These are phyloP conservation scores for Bergia sp. DNA, from an alignment of 92 coral and sea anemone genomes.

Conservation along the genomic window DNA sequence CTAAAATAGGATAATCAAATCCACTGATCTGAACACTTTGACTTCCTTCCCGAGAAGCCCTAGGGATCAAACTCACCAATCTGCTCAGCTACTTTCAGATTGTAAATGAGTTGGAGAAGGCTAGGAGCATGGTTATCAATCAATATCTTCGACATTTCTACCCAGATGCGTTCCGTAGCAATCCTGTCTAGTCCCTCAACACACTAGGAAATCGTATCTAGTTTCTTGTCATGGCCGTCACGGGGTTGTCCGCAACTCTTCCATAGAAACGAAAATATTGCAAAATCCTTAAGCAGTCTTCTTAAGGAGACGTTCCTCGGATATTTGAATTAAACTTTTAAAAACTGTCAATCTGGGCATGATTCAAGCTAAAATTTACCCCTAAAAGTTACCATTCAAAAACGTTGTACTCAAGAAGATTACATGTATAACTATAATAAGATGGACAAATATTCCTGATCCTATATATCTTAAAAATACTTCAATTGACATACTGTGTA, in stretches of 20 bases:
- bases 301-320: too few relatives aligned
- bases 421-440: too few relatives aligned
- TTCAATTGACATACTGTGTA: too few relatives aligned
- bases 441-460: too few relatives aligned
- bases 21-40: too few relatives aligned
- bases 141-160: conserved; percentile 87
- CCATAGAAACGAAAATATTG: conserved; percentile 98
- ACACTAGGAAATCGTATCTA: conserved; percentile 71
- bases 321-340: too few relatives aligned
- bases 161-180: conserved; percentile 95
- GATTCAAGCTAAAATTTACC: too few relatives aligned
- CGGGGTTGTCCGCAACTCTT: conserved; percentile 75
- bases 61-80: conserved; percentile 67
- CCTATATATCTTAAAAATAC: too few relatives aligned
- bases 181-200: conserved; percentile 83
- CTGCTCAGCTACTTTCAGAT: conserved; percentile 75
- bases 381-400: too few relatives aligned
- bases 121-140: conserved; percentile 86
- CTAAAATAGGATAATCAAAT: too few relatives aligned
- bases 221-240: conserved; percentile 69
- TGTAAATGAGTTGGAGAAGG: conserved; percentile 72
- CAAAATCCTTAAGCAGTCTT: conserved; percentile 91
- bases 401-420: too few relatives aligned
- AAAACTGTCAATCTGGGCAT: too few relatives aligned
- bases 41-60: not conserved